A percentile compares a stretch with the other conserved stretches of the same genome.
phyloP scores from a whole-genome alignment of 2,888 invertebrate genomes.

The Priocnemis perturbator region DNA sequence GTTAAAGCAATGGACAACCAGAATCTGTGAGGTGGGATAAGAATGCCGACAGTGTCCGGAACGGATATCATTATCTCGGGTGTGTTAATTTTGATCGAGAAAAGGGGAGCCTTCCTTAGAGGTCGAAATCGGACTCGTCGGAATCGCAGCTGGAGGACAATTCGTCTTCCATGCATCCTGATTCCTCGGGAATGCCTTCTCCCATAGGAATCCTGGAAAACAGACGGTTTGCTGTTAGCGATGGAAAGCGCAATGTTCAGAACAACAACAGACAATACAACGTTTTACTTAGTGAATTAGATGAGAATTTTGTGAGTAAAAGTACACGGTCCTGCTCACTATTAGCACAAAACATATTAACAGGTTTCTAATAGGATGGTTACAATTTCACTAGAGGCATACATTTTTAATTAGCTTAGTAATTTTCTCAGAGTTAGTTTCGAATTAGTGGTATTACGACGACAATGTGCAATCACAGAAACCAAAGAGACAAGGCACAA shows the following conservation, averaged over 20 bases:
- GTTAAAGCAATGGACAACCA: too few species aligned
- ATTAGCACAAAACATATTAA: too few species aligned
- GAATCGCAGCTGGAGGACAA: slow-evolving; percentile 64
- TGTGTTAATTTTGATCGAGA: background rate
- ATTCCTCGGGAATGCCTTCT: slow-evolving; percentile 55
- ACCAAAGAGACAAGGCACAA: background rate
- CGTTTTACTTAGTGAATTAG: background rate
- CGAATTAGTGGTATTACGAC: too few species aligned
- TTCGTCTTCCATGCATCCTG: slow-evolving; percentile 61
- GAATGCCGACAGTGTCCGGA: too few species aligned
- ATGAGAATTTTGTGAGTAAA: background rate
- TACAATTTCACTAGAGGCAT: too few species aligned
- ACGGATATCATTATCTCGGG: background rate
- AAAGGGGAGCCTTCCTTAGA: slow-evolving; percentile 13
- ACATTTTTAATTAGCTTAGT: too few species aligned
- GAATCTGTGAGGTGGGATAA: too few species aligned
- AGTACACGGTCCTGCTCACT: too few species aligned
- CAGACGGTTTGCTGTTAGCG: slow-evolving; percentile 14
- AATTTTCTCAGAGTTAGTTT: too few species aligned
- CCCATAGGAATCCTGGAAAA: slow-evolving; percentile 60
- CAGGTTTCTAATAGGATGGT: too few species aligned
- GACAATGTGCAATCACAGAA: too few species aligned
- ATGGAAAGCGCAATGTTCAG: background rate
- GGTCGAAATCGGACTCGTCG: slow-evolving; percentile 62
- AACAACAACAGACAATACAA: background rate